A percentile compares a stretch with the other conserved stretches of the same genome.
phyloP scores from a whole-genome alignment of 2,797 vertebrate genomes.

The Sarcophilus harrisii region DNA sequence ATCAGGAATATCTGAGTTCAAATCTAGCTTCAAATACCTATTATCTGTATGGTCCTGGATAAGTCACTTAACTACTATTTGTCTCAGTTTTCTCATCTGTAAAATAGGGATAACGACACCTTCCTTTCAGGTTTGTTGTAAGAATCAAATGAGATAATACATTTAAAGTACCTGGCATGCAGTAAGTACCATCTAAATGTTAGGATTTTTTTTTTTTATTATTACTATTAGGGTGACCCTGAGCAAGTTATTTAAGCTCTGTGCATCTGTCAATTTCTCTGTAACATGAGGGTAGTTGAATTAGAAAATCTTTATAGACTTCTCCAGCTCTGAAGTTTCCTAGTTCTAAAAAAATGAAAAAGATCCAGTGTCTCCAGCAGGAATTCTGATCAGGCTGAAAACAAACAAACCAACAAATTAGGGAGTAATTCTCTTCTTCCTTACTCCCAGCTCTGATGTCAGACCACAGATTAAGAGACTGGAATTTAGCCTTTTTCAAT shows the following conservation, averaged over 20 bases:
- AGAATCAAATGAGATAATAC: neutral
- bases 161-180: neutral
- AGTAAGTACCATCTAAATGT: neutral
- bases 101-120: neutral
- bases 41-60: neutral
- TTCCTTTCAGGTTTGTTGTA: neutral
- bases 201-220: neutral
- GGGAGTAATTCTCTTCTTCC: neutral
- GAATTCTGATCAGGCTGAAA: neutral
- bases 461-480: constrained; percentile 69
- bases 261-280: neutral
- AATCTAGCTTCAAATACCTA: neutral
- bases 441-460: constrained; percentile 22
- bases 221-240: neutral
- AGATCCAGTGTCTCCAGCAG: neutral
- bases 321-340: neutral
- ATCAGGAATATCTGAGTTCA: neutral
- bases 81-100: neutral
- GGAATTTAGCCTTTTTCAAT: constrained; percentile 66
- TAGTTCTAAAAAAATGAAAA: neutral
- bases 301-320: neutral
- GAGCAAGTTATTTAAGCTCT: neutral
- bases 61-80: neutral
- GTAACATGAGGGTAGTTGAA: neutral
- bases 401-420: neutral